Percentiles rank a stretch among this genome's conserved stretches.
These are phyloP conservation scores for Rhinolophus ferrumequinum DNA, from an alignment of 2,113 vertebrate genomes.

Conservation along the genomic window DNA sequence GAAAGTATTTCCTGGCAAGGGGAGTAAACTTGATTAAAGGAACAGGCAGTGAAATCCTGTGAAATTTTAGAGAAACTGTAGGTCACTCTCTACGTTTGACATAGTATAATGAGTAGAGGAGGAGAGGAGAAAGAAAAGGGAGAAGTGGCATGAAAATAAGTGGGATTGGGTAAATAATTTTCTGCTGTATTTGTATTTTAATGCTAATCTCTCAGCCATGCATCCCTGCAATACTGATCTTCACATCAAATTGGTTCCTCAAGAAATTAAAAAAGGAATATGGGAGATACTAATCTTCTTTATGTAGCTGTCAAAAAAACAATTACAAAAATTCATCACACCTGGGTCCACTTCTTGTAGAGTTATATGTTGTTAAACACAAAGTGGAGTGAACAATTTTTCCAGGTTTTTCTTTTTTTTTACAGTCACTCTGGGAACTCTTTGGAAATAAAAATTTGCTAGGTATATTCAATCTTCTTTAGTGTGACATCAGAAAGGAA, in stretches of 20 bases:
- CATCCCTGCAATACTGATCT: not conserved
- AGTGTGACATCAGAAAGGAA: not conserved
- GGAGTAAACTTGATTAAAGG: not conserved
- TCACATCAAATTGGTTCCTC: not conserved
- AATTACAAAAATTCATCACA: not conserved
- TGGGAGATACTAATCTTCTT: not conserved
- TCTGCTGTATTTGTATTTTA: not conserved
- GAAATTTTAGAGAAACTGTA: not conserved
- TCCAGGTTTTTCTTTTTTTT: not conserved
- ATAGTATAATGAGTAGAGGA: not conserved
- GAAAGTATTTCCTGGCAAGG: not conserved
- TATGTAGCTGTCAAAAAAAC: constrained; percentile 14
- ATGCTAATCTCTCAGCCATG: not conserved
- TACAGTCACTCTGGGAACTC: not conserved
- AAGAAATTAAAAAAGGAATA: constrained; percentile 28
- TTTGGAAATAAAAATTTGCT: not conserved
- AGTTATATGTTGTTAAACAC: not conserved
- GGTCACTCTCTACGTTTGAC: not conserved
- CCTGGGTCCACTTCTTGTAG: not conserved
- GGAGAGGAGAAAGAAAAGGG: not conserved
- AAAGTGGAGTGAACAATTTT: not conserved
- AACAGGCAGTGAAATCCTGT: not conserved
- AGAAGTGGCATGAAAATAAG: not conserved
- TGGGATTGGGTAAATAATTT: not conserved
- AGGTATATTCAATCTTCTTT: not conserved